A percentile compares a stretch with the other conserved stretches of the same genome.
phyloP scores from a whole-genome alignment of 1,140 invertebrate genomes.

The Drosophila rhopaloa region DNA sequence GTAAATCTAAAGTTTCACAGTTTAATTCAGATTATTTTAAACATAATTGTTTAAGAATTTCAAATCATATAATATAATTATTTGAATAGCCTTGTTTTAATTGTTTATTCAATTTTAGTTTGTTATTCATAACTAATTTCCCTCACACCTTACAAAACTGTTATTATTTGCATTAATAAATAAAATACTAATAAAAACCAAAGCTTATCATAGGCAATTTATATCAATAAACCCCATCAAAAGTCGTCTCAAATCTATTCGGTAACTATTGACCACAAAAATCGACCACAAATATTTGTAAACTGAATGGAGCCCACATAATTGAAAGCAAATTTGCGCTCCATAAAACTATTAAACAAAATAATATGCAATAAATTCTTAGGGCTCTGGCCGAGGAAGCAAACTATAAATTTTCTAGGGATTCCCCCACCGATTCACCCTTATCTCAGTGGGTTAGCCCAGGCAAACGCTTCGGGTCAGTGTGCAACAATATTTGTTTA shows the following conservation, averaged over 20 bases:
- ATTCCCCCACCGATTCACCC: constrained; percentile 2
- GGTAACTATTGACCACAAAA: constrained; percentile 1
- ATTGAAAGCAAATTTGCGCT: constrained; percentile 64
- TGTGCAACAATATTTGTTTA: constrained; percentile 80
- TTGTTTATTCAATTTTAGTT: too few relatives aligned
- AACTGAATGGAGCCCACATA: constrained; percentile 19
- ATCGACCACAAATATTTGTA: constrained; percentile 11
- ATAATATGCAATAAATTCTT: constrained; percentile 71
- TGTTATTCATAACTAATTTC: too few relatives aligned
- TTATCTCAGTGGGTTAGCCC: constrained; percentile 69
- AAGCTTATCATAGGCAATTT: not conserved
- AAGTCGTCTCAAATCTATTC: not conserved
- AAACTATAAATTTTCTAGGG: constrained; percentile 73
- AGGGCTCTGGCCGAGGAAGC: constrained; percentile 23
- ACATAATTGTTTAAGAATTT: too few relatives aligned
- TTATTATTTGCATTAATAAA: too few relatives aligned
- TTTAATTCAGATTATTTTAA: too few relatives aligned
- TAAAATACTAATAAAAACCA: not conserved
- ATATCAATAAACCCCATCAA: not conserved
- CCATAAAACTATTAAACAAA: constrained; percentile 68
- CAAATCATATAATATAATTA: too few relatives aligned
- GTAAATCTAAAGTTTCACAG: not conserved
- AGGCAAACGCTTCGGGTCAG: constrained; percentile 56
- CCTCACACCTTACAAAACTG: too few relatives aligned
- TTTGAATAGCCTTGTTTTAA: too few relatives aligned